Evolutionary conservation across 2,888 invertebrate genomes (phyloP), one percentile per base, ranked within the genome.

Genomic region (Agriopis marginaria): DNA sequence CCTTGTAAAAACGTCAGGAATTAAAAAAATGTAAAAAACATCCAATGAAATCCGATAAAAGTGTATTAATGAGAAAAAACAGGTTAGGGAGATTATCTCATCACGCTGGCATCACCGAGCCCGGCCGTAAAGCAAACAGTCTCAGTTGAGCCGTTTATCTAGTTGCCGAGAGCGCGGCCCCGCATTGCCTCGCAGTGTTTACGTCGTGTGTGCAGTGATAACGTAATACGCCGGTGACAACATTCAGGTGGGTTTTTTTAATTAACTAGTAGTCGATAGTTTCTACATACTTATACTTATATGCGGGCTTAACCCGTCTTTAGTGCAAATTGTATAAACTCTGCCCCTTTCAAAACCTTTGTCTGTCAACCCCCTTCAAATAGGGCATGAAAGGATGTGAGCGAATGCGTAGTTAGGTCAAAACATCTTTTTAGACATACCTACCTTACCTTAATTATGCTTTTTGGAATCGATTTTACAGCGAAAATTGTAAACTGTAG

Each of bases 141-240:
- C 68, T 66, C 69, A 74, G 72, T 74, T 69, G 73, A 68, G 58
- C 65, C 73, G 71, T 86, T 87, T 86, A 89, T 89, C 86, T 86
- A 82, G 75, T 70, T 75, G 78, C 79, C 75, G 80, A 79, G 75
- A 79, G 79, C 75, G 79, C 72, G 73, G 72, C 74, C 77, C 67
- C 70, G 67, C 68, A 70, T 59, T 66, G 59, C 70, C 63, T 85
- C 59, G 49, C 49, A 42, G 54, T 89, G 87, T 88, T 86, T 86
- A 86, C 83, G 74, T 82, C 74, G 82, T 85, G 84, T 78, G 83
- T 78, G 77, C 77, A 84, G 90, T 91, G 92, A 91, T 90, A 92
- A 86, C 84, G 83, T 85, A 78, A 66, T 66, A 63, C 66, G 47
- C 80, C 77, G 81, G 81, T 79, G 77, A 79, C 78, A 80, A 77